phyloP scores from a whole-genome alignment of 2,113 vertebrate genomes.

The Pomatostomus ruficeps region DNA sequence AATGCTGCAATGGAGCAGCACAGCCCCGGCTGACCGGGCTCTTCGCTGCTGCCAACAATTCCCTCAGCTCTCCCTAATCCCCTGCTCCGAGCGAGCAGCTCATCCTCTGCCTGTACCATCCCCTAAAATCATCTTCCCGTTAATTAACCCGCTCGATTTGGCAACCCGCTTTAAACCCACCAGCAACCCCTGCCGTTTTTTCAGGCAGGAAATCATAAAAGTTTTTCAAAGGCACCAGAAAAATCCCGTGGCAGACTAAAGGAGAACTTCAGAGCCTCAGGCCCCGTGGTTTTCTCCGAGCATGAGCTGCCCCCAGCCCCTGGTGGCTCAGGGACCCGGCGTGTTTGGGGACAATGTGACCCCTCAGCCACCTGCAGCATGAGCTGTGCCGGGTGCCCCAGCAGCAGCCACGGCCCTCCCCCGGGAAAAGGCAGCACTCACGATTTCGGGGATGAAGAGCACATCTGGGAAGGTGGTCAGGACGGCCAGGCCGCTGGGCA shows the following conservation, averaged over 20 bases:
- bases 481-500: slow-evolving; percentile 20
- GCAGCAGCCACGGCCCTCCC: background rate
- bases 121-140: background rate
- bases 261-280: background rate
- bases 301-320: background rate
- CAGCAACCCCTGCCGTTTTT: background rate
- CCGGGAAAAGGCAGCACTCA: background rate
- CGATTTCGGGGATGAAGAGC: slow-evolving; percentile 46
- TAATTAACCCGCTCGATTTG: background rate
- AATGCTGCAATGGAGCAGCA: accelerated
- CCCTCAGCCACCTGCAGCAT: too few species aligned
- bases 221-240: background rate
- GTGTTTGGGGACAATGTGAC: too few species aligned
- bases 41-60: background rate
- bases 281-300: background rate
- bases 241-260: background rate
- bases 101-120: background rate
- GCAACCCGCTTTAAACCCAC: background rate
- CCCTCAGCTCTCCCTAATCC: background rate
- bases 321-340: background rate
- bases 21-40: background rate
- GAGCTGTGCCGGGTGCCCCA: accelerated
- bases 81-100: background rate
- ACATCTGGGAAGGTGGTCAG: slow-evolving; percentile 31
- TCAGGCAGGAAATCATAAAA: background rate